These are phyloP conservation scores for Callitettix versicolor DNA, from an alignment of 1,140 invertebrate genomes.

Conservation along the genomic window DNA sequence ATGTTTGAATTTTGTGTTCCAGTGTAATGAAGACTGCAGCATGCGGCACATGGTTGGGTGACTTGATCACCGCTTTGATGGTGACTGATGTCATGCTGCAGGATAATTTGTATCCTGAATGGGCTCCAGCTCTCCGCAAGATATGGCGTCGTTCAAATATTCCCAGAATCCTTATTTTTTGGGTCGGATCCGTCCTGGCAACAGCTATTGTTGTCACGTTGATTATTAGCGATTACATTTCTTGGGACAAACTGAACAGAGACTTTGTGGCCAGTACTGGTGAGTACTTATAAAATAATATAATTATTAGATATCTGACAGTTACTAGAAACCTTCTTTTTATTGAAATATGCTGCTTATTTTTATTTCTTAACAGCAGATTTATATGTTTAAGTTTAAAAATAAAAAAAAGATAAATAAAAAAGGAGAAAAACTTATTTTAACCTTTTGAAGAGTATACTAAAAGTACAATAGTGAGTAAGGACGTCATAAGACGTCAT, in stretches of 20 bases:
- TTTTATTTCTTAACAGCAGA: too few relatives aligned
- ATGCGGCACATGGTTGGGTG: constrained; percentile 45
- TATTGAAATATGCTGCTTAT: too few relatives aligned
- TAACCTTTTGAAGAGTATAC: too few relatives aligned
- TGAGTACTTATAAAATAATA: constrained; percentile 16
- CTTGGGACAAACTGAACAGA: constrained; percentile 41
- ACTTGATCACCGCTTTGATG: constrained; percentile 43
- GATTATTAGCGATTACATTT: constrained; percentile 42
- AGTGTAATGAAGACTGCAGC: constrained; percentile 45
- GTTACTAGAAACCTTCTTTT: too few relatives aligned
- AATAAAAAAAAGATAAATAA: too few relatives aligned
- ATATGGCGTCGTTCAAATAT: constrained; percentile 36
- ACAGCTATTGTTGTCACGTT: constrained; percentile 39
- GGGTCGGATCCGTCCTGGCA: constrained; percentile 36
- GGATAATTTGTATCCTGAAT: constrained; percentile 43
- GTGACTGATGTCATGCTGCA: constrained; percentile 50
- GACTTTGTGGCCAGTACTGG: constrained; percentile 41
- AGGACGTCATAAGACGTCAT: too few relatives aligned
- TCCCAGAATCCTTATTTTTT: constrained; percentile 42
- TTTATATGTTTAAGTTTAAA: too few relatives aligned
- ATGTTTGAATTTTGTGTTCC: constrained; percentile 12
- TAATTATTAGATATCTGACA: too few relatives aligned
- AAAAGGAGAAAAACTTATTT: too few relatives aligned
- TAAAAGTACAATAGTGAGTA: too few relatives aligned
- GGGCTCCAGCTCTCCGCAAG: constrained; percentile 33